Percentiles rank a stretch among this genome's conserved stretches.
These are phyloP conservation scores for Xanthorhoe spadicearia DNA, from an alignment of 2,888 invertebrate species.

Conservation along the genomic window DNA sequence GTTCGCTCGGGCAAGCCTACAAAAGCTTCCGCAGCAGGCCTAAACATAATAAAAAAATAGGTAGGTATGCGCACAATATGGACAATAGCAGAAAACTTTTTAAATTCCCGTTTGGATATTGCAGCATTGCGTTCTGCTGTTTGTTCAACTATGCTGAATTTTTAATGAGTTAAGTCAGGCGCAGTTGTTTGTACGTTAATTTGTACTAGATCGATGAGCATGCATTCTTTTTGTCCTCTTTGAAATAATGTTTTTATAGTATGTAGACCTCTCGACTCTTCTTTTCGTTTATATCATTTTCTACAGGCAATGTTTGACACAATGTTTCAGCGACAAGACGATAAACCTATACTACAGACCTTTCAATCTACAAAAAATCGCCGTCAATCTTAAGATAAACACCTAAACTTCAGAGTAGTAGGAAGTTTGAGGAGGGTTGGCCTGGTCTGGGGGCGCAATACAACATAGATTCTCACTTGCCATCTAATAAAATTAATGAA, in stretches of 20 bases:
- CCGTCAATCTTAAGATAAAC: slow-evolving; percentile 7
- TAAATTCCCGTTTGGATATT: slow-evolving; percentile 60
- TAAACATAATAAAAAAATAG: slow-evolving; percentile 40
- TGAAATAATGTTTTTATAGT: not conserved
- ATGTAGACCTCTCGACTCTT: not conserved
- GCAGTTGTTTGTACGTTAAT: slow-evolving; percentile 24
- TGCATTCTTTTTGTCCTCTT: slow-evolving; percentile 26
- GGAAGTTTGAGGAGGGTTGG: slow-evolving; percentile 57
- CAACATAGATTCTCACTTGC: slow-evolving; percentile 43
- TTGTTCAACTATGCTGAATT: slow-evolving; percentile 60
- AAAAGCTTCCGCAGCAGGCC: slow-evolving; percentile 38
- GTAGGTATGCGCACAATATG: slow-evolving; percentile 48
- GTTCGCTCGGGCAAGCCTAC: slow-evolving; percentile 13
- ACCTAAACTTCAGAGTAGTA: slow-evolving; percentile 32
- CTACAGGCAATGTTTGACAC: too few species aligned
- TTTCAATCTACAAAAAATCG: too few species aligned
- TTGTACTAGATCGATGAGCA: slow-evolving; percentile 39
- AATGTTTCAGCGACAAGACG: too few species aligned
- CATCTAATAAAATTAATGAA: slow-evolving; percentile 54
- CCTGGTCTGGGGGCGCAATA: slow-evolving; percentile 39
- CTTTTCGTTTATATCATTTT: too few species aligned
- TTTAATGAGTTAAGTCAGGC: slow-evolving; percentile 59
- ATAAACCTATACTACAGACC: too few species aligned
- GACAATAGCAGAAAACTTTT: slow-evolving; percentile 54
- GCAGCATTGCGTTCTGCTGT: slow-evolving; percentile 50